phyloP scores from a whole-genome alignment of 2,888 invertebrate species.

The Spicauda simplicius region DNA sequence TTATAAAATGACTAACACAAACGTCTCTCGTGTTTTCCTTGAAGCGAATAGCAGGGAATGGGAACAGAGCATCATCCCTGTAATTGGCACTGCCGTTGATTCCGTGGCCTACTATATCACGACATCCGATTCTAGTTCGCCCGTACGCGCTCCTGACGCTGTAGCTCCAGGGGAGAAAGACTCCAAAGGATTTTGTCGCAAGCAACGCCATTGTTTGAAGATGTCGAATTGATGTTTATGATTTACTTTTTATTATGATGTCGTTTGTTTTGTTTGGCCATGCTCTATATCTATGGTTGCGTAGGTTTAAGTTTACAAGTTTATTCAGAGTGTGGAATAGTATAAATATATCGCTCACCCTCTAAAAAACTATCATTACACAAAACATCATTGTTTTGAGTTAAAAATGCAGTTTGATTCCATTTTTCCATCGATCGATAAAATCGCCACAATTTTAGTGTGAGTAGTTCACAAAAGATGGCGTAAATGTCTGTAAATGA shows the following conservation, averaged over 20 bases:
- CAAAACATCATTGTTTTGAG: too few relatives aligned
- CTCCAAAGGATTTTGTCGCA: slow-evolving; percentile 9
- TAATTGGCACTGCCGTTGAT: slow-evolving; percentile 84
- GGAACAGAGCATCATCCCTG: slow-evolving; percentile 83
- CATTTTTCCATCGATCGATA: too few relatives aligned
- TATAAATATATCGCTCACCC: too few relatives aligned
- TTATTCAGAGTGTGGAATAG: too few relatives aligned
- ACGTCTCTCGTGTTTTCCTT: slow-evolving; percentile 85
- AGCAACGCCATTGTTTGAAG: slow-evolving; percentile 20
- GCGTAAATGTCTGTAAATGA: too few relatives aligned
- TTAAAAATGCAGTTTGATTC: too few relatives aligned
- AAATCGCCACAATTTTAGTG: too few relatives aligned
- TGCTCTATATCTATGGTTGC: background rate
- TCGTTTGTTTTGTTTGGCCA: background rate
- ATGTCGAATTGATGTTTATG: slow-evolving; percentile 41
- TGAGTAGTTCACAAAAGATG: too few relatives aligned
- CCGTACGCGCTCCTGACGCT: slow-evolving; percentile 53
- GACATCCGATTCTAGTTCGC: slow-evolving; percentile 79
- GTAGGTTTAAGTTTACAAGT: background rate
- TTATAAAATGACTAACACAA: slow-evolving; percentile 3
- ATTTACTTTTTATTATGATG: background rate
- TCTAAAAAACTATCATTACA: too few relatives aligned
- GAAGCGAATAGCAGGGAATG: slow-evolving; percentile 87
- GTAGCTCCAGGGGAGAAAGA: slow-evolving; percentile 7
- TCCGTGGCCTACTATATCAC: slow-evolving; percentile 88